Evolutionary conservation across 2,888 invertebrate genomes (phyloP), one percentile per base, ranked within the genome.

Genomic region (Eristalis intricaria): DNA sequence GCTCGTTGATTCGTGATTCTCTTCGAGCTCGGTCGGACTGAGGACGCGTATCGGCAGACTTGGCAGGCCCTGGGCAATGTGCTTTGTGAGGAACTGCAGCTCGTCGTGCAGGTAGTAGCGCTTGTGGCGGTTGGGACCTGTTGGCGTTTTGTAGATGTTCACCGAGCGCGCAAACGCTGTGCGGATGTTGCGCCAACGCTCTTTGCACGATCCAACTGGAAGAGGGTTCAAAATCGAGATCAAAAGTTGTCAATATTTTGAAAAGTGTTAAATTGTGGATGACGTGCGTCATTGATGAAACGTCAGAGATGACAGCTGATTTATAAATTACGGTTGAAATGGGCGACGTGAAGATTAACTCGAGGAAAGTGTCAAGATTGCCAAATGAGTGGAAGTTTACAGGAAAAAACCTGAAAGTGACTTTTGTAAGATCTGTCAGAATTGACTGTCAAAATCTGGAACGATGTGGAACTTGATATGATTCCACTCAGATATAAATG

Each of bases 141-240:
- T 89, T 4, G 64, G 90, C 7, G 90, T 77, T 87, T 90, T 90
- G 1, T 90, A 90, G 0, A 92, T 90, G 63, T 91, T 92, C 3
- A 92, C 91, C 11, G 92, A 92, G 23, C 92, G 90, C 0, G 92
- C 92, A 69, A 91, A 92, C 7, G 91, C 91, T 3, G 91, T 91
- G 60, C 92, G 92, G 60, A 92, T 92, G 69, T 92, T 92, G 23
- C 92, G 90, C 90, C 92, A 92, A 35, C 92, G 92, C 70, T 92
- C 91, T 69, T 92, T 92, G 75, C 92, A 92, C 0, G 89, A 91
- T 0, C 90, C 89, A 56, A 92, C 92, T 92, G 74, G 38, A 38
- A 38, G 13, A 89, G 78, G 5, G 61, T 43, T 66, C 0, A 61
- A 35, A 38, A 26, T 63, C 19, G 10, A 11, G 11, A 32, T 22